A percentile compares a stretch with the other conserved stretches of the same genome.
phyloP scores from a whole-genome alignment of 2,113 vertebrate species.

The Mesembrinibis cayennensis region DNA sequence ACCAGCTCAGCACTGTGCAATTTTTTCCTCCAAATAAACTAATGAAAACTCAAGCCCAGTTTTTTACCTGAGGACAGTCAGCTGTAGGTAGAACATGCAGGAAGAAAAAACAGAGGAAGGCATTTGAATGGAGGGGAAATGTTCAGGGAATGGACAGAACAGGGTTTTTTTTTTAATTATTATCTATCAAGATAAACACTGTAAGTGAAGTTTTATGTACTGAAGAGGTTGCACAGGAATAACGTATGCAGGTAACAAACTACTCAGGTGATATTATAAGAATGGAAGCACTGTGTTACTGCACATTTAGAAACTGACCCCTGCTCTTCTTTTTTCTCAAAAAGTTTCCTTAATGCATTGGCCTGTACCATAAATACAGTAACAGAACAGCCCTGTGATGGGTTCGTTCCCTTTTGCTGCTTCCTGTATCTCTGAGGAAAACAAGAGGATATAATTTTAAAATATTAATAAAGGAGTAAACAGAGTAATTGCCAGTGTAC shows the following conservation, averaged over 20 bases:
- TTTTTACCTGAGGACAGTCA: background rate
- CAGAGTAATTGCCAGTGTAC: background rate
- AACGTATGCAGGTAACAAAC: background rate
- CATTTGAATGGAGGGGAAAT: background rate
- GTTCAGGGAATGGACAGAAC: background rate
- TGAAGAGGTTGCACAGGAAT: background rate
- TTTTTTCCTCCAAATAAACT: background rate
- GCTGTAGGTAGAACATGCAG: background rate
- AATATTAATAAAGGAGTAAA: conserved; percentile 29
- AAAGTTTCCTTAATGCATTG: background rate
- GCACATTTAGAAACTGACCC: background rate
- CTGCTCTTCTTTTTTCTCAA: background rate
- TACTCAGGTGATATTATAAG: rapidly evolving
- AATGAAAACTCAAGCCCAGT: background rate
- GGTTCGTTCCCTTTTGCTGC: background rate
- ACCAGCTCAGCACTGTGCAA: background rate
- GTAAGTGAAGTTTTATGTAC: background rate
- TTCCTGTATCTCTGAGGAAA: conserved; percentile 10
- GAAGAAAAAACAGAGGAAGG: background rate
- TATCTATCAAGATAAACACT: background rate
- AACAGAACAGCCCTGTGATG: background rate
- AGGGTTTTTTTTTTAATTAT: background rate
- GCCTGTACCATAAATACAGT: background rate
- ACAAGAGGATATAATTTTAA: background rate
- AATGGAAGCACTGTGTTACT: background rate